Evolutionary conservation across 2,113 vertebrate species (phyloP).

Genomic region (Synodontis membranacea): DNA sequence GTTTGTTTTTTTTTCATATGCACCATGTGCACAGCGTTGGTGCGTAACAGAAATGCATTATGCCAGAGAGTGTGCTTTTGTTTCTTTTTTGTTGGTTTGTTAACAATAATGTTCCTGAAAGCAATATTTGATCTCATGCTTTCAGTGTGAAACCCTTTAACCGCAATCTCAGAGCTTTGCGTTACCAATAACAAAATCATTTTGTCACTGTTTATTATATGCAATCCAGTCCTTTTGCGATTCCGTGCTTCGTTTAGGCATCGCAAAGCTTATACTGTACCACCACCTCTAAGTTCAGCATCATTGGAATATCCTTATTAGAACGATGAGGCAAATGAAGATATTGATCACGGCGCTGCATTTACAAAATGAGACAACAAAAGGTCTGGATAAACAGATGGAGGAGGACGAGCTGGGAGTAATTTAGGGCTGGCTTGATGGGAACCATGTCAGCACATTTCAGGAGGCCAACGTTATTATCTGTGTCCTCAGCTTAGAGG

Average conservation of each 20-base stretch:
- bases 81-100: not conserved
- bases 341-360: constrained; percentile 54
- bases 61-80: constrained; percentile 3
- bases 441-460: constrained; percentile 51
- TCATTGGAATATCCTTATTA: constrained; percentile 40
- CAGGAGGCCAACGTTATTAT: constrained; percentile 4
- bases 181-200: not conserved
- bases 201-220: not conserved
- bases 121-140: not conserved
- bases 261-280: constrained; percentile 1
- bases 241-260: not conserved
- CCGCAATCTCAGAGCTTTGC: not conserved
- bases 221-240: not conserved
- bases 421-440: constrained; percentile 48
- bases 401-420: constrained; percentile 34
- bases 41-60: not conserved
- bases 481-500: constrained; percentile 18
- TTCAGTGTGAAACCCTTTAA: not conserved
- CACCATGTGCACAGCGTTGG: not conserved
- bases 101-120: not conserved
- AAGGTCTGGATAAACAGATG: constrained; percentile 43
- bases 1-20: constrained; percentile 34
- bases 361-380: constrained; percentile 56
- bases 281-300: constrained; percentile 14
- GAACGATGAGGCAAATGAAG: constrained; percentile 45